phyloP scores from a whole-genome alignment of 1,140 invertebrate genomes.

The Drosophila varians region DNA sequence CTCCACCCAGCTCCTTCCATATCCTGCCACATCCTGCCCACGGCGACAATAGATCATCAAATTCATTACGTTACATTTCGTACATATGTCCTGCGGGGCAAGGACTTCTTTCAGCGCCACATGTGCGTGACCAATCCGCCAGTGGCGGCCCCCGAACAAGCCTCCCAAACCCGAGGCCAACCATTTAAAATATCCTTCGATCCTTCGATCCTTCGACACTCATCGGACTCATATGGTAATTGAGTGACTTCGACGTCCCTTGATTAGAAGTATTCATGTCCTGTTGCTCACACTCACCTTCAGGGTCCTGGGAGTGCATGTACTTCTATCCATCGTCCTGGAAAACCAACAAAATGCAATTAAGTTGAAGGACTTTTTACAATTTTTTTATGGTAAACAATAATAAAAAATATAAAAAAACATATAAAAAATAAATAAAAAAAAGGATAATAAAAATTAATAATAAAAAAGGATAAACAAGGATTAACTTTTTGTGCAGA shows the following conservation, averaged over 20 bases:
- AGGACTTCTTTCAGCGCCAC: neutral
- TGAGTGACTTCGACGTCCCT: slow-evolving; percentile 36
- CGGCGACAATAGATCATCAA: slow-evolving; percentile 76
- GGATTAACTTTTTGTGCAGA: neutral
- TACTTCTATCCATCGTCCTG: no score
- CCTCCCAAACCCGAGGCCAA: neutral
- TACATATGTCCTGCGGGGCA: slow-evolving; percentile 70
- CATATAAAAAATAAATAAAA: no score
- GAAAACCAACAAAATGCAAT: no score
- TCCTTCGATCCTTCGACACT: neutral
- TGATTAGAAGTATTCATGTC: slow-evolving; percentile 41
- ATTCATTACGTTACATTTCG: slow-evolving; percentile 79
- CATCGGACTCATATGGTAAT: slow-evolving; percentile 37
- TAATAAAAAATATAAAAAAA: no score
- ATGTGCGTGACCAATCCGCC: slow-evolving; percentile 62
- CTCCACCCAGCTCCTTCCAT: neutral
- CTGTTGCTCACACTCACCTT: neutral
- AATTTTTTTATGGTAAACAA: no score
- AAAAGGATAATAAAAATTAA: no score
- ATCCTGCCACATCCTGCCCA: slow-evolving; percentile 4
- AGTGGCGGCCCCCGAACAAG: slow-evolving; percentile 31
- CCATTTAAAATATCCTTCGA: neutral
- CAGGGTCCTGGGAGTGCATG: no score
- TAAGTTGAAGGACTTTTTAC: no score
- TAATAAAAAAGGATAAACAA: neutral